Conservation (phyloP, 2,888 invertebrate species). For the Brachycybe producta region DNA sequence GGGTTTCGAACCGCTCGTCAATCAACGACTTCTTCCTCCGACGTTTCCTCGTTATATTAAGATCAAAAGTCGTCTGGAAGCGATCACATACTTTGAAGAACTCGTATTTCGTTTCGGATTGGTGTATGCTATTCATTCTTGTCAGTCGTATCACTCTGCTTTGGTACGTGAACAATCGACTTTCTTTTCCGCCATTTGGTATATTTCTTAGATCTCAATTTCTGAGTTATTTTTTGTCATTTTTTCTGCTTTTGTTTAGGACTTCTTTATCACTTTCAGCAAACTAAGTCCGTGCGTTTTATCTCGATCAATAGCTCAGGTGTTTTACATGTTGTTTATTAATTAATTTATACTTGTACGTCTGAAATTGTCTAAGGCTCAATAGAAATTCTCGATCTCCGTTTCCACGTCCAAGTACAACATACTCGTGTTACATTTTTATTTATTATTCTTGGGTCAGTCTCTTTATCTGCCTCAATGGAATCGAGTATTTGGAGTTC, state of each 20-base stretch:
- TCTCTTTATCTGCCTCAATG: slow-evolving; percentile 52
- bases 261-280: slow-evolving; percentile 88
- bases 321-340: slow-evolving; percentile 10
- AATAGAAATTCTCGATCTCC: no score
- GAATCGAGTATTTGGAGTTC: slow-evolving; percentile 45
- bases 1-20: slow-evolving; percentile 92
- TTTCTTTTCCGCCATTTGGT: not conserved
- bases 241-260: slow-evolving; percentile 38
- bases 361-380: no score
- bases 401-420: no score
- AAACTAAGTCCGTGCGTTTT: slow-evolving; percentile 76
- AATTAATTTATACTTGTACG: not conserved
- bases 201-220: not conserved
- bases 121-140: slow-evolving; percentile 66
- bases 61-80: slow-evolving; percentile 63
- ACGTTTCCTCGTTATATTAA: slow-evolving; percentile 94
- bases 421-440: slow-evolving; percentile 23
- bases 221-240: not conserved
- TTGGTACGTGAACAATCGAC: slow-evolving; percentile 45
- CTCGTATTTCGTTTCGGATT: slow-evolving; percentile 65
- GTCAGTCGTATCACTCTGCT: slow-evolving; percentile 64
- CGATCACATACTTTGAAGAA: slow-evolving; percentile 65
- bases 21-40: slow-evolving; percentile 89
- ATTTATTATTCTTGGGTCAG: slow-evolving; percentile 32
- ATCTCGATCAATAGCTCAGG: slow-evolving; percentile 69